Conservation (phyloP, 2,888 invertebrate species). For the Siphonodentalium dalli region DNA sequence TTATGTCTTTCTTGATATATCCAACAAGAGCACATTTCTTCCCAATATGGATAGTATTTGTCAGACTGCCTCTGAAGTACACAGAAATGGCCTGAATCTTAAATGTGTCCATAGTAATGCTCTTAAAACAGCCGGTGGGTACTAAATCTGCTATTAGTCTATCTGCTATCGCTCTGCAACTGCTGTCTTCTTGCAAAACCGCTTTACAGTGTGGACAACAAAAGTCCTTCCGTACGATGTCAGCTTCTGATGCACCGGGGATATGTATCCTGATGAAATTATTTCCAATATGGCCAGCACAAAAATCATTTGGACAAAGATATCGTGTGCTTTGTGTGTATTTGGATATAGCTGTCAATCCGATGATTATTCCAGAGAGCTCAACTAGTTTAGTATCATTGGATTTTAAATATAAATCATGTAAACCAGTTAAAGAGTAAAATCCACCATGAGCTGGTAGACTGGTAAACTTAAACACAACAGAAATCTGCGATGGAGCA, state of each 20-base stretch:
- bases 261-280: constrained; percentile 52
- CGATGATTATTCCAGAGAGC: constrained; percentile 40
- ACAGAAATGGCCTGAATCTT: constrained; percentile 43
- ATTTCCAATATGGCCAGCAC: constrained; percentile 48
- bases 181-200: constrained; percentile 41
- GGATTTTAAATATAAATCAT: too few species aligned
- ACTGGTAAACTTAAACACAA: constrained; percentile 31
- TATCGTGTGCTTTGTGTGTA: constrained; percentile 54
- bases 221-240: constrained; percentile 54
- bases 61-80: constrained; percentile 46
- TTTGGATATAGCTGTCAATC: constrained; percentile 41
- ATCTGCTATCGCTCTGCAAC: constrained; percentile 44
- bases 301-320: constrained; percentile 44
- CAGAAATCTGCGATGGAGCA: constrained; percentile 41
- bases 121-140: constrained; percentile 17
- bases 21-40: constrained; percentile 41
- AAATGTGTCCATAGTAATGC: constrained; percentile 7
- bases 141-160: constrained; percentile 41
- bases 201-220: constrained; percentile 43
- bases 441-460: constrained; percentile 30
- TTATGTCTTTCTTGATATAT: constrained; percentile 35
- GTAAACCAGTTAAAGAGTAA: too few species aligned
- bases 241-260: constrained; percentile 53
- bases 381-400: constrained; percentile 22
- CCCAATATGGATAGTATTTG: constrained; percentile 37